Conservation (phyloP, 1,140 invertebrate genomes). For the Ips typographus region DNA sequence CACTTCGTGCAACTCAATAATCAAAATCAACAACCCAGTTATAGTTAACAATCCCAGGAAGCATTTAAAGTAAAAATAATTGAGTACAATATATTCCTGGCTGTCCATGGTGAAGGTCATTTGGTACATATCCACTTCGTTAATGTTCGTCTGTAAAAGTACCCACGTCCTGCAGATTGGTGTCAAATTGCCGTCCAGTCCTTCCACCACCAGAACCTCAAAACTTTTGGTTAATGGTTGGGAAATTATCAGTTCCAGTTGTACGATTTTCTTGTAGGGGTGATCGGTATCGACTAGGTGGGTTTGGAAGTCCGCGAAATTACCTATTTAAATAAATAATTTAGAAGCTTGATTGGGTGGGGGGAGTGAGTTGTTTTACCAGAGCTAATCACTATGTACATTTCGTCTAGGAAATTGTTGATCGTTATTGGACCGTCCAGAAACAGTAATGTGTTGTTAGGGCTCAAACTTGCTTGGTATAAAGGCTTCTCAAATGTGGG, state of each 20-base stretch:
- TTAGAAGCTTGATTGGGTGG: background rate
- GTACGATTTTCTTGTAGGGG: background rate
- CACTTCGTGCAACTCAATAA: slow-evolving; percentile 30
- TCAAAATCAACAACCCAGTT: slow-evolving; percentile 21
- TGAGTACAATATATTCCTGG: slow-evolving; percentile 27
- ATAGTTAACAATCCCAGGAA: slow-evolving; percentile 26
- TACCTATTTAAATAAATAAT: slow-evolving; percentile 4
- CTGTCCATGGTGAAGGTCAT: slow-evolving; percentile 18
- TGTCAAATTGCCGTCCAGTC: slow-evolving; percentile 3
- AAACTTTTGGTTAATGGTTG: slow-evolving; percentile 9
- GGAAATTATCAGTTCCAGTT: slow-evolving; percentile 9
- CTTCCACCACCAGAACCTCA: slow-evolving; percentile 25
- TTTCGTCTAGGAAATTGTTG: background rate
- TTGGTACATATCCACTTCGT: slow-evolving; percentile 12
- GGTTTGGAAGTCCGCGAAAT: slow-evolving; percentile 15
- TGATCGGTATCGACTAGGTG: background rate
- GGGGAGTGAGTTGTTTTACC: background rate
- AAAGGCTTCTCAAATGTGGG: background rate
- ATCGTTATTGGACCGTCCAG: background rate
- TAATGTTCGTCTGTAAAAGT: slow-evolving; percentile 6
- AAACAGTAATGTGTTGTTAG: background rate
- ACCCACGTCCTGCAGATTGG: slow-evolving; percentile 8
- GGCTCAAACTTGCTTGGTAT: background rate
- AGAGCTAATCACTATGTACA: slow-evolving; percentile 6
- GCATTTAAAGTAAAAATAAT: slow-evolving; percentile 32